Evolutionary conservation across 2,888 invertebrate species (phyloP).

Genomic region (Rhagophthalmus giganteus): DNA sequence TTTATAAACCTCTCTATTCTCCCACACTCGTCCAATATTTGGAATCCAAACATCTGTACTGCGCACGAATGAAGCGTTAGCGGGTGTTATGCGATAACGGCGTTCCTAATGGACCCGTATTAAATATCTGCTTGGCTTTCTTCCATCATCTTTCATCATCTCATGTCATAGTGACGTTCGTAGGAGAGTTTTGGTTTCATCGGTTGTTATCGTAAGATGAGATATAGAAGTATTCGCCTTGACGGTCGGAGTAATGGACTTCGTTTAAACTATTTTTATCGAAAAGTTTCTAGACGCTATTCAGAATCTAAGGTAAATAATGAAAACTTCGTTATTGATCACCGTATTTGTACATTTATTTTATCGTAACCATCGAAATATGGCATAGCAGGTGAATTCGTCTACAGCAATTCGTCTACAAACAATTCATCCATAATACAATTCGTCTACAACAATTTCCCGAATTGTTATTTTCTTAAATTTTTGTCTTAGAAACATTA

Average conservation of each 20-base stretch:
- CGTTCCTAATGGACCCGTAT: conserved; percentile 51
- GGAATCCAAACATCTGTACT: conserved; percentile 32
- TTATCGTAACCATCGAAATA: too few species aligned
- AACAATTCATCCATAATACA: too few species aligned
- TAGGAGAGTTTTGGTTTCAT: conserved; percentile 30
- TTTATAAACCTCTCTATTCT: conserved; percentile 21
- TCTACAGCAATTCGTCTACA: too few species aligned
- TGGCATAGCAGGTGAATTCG: too few species aligned
- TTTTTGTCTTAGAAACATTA: too few species aligned
- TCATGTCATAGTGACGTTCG: conserved; percentile 45
- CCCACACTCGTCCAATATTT: conserved; percentile 31
- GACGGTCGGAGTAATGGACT: conserved; percentile 24
- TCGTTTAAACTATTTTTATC: conserved; percentile 7
- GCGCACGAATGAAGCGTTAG: conserved; percentile 29
- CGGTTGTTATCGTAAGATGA: conserved; percentile 32
- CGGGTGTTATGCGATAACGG: conserved; percentile 37
- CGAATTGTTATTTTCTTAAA: too few species aligned
- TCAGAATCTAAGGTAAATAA: too few species aligned
- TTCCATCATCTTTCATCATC: conserved; percentile 52
- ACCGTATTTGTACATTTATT: too few species aligned
- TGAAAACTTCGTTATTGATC: too few species aligned
- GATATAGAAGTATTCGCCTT: conserved; percentile 25
- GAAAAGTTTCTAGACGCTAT: too few species aligned
- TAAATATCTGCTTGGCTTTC: conserved; percentile 48
- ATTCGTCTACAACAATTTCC: too few species aligned